Percentiles rank a stretch among this genome's conserved stretches.
Evolutionary conservation across 2,113 vertebrate genomes (phyloP).

Genomic region (Mobula hypostoma): DNA sequence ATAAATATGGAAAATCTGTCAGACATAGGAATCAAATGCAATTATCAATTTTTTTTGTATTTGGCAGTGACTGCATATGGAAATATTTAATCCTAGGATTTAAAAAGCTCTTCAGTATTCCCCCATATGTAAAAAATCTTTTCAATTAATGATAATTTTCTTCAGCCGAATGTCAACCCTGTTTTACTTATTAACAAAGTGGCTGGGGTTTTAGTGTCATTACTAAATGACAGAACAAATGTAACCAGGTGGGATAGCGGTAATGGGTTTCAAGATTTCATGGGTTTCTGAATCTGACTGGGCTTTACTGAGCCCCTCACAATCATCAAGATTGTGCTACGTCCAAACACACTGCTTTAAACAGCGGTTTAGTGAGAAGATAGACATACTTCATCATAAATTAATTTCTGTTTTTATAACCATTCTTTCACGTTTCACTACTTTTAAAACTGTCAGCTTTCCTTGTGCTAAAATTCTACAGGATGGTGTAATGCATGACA

Average conservation of each 20-base stretch:
- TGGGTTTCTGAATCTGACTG: conserved; percentile 10
- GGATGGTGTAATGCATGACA: background rate
- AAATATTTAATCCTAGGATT: conserved; percentile 37
- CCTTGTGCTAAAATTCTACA: background rate
- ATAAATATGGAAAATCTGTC: conserved; percentile 37
- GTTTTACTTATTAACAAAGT: conserved; percentile 34
- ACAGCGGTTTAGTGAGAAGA: background rate
- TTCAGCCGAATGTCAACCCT: conserved; percentile 31
- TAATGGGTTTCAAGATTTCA: conserved; percentile 26
- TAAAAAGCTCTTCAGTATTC: conserved; percentile 33
- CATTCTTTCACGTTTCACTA: conserved; percentile 5
- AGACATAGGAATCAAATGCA: conserved; percentile 36
- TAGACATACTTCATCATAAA: background rate
- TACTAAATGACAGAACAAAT: conserved; percentile 36
- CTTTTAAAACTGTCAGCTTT: background rate
- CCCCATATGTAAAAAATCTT: conserved; percentile 38
- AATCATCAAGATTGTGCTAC: background rate
- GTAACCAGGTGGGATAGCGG: conserved; percentile 34
- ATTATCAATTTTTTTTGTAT: conserved; percentile 34
- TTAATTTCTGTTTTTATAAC: conserved; percentile 30
- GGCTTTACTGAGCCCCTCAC: background rate
- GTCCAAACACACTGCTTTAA: conserved; percentile 11
- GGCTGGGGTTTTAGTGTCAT: conserved; percentile 34
- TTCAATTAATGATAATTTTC: conserved; percentile 37
- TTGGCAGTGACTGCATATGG: conserved; percentile 36